Base-by-base conservation (phyloP, 2,888 invertebrate species). In the Conus canariensis region DNA sequence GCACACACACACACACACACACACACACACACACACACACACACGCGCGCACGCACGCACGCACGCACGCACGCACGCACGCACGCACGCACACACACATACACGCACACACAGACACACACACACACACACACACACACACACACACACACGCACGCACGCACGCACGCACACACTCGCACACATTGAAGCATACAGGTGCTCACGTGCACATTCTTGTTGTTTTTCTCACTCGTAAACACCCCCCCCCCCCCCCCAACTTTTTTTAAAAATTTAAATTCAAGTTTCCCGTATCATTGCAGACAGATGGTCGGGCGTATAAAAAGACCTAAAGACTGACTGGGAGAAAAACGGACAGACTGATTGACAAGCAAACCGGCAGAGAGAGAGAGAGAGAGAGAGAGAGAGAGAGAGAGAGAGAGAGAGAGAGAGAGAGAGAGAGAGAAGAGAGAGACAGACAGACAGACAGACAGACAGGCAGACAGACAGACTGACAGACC, bases 101-200 rank as follows among this genome's bases (percentile, higher is more conserved):
- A n/a, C 85, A 58, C 56, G 12, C 70, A 70, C 88, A 58, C 74
- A 56, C 59, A 64, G 74, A 64, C 45, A 30, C 88, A 56, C 88
- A 12, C 64, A 59, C 88, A 64, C 83, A 30, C 67, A 83, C 82
- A 45, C 16, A 80, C 30, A 7, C n/a, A 6, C 85, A 22, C 67
- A 70, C 67, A 70, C 67, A 70, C 67, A 19, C 67, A 19, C 67
- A 19, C 67, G 67, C 67, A 19, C 67, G 22, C 67, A 19, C 67
- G 67, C 67, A 19, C 67, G 19, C 67, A 70, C 67, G 19, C 67
- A 70, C 67, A 19, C 67, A 70, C 67, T 14, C 67, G 16, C 67
- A 70, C 67, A 70, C 67, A 70, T 14, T 10, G 9, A 60, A 60
- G 9, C 67, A 70, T 19, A 70, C 67, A 70, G 12, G 16, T 19